Percentiles rank a stretch among this genome's conserved stretches.
phyloP scores from a whole-genome alignment of 2,113 vertebrate genomes.

The Catharus bicknelli region DNA sequence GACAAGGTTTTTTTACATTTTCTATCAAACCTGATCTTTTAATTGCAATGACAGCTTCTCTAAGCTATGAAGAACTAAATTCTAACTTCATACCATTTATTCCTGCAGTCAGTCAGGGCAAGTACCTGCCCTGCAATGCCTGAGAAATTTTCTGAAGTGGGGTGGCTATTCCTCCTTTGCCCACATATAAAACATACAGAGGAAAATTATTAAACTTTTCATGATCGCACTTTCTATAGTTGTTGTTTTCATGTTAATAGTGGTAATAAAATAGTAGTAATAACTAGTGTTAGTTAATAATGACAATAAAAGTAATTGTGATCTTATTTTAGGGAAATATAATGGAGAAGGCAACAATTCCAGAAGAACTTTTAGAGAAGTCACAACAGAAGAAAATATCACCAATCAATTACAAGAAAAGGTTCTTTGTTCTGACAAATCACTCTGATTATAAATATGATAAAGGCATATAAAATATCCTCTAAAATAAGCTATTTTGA shows the following conservation, averaged over 20 bases:
- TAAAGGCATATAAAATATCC: slow-evolving; percentile 57
- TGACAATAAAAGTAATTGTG: background rate
- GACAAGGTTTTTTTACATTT: background rate
- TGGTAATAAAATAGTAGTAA: background rate
- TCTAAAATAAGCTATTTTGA: background rate
- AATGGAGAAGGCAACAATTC: slow-evolving; percentile 60
- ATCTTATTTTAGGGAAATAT: slow-evolving; percentile 36
- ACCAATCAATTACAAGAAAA: slow-evolving; percentile 70
- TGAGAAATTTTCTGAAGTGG: background rate
- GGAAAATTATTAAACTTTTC: background rate
- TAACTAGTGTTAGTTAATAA: background rate
- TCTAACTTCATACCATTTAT: background rate
- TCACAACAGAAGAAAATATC: slow-evolving; percentile 76
- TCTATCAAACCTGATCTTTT: background rate
- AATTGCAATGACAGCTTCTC: background rate
- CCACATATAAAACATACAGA: background rate
- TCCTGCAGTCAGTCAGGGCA: background rate
- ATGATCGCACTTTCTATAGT: background rate
- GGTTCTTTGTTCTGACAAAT: slow-evolving; percentile 68
- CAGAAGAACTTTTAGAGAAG: slow-evolving; percentile 74
- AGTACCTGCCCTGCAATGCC: background rate
- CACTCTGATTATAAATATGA: slow-evolving; percentile 70
- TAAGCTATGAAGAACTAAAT: background rate
- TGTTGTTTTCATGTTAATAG: background rate
- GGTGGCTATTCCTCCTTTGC: background rate